Base-by-base conservation (phyloP, 2,113 vertebrate species). In the Scomber colias region DNA sequence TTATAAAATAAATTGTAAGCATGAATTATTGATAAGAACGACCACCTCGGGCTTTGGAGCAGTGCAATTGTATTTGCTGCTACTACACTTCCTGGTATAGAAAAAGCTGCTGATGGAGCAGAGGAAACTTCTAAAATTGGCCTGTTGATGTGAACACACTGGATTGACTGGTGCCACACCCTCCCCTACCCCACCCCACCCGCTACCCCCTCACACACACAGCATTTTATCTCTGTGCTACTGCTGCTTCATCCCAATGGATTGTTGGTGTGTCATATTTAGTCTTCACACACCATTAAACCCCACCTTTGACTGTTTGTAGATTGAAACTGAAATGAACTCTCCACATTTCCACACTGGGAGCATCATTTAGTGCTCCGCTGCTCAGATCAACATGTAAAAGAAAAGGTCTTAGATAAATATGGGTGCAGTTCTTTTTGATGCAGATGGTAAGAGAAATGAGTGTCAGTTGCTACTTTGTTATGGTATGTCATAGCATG, bases 1-100 rank as follows among this genome's bases (percentile, higher is more conserved):
- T 73, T 51, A 46, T 16, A 51, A 66, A 66, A 17, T 78, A 71
- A 30, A 53, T 27, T 68, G 19, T 61, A 69, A 68, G 56, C 69
- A 68, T 83, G 53, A 55, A 73, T 84, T 87, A 86, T 90, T 90
- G 82, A 92, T 89, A 27, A 78, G 67, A 57, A 69, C 24, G 57
- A 76, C 81, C 15, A 75, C 64, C 66, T 66, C 19, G 0, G 60
- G 73, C 66, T 60, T 84, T 57, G 75, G 50, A 87, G 44, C 31
- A 19, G 21, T 74, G 62, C 60, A 76, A 53, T 79, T 85, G 67
- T 70, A 74, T 85, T 80, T 56, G 35, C 56, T 74, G 69, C 51
- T 64, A 73, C 74, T 79, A 53, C 76, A 53, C 76, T 48, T 75
- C 62, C 74, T 80, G 79, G 68, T 71, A 24, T 19, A 51, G 57